Conservation (phyloP, 2,888 invertebrate genomes). For the Orthosia gracilis region DNA sequence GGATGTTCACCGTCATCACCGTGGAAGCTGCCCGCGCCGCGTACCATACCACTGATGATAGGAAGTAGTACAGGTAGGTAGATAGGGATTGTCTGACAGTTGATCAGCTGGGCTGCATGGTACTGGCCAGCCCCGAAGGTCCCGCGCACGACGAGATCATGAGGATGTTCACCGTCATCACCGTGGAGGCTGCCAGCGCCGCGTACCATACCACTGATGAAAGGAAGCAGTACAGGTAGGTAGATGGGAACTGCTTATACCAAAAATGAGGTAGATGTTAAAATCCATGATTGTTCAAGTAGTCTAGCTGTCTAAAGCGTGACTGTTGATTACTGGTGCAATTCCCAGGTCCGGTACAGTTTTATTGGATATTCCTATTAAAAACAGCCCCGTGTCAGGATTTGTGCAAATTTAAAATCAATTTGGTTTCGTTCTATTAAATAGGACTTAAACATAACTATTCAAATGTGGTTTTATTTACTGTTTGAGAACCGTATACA, state of each 20-base stretch:
- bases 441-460: too few relatives aligned
- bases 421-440: too few relatives aligned
- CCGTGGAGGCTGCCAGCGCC: conserved; percentile 97
- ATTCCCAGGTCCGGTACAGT: too few relatives aligned
- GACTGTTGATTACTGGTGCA: too few relatives aligned
- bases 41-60: too few relatives aligned
- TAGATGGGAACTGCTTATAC: background rate
- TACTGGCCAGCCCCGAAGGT: conserved; percentile 97
- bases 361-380: too few relatives aligned
- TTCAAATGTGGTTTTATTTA: too few relatives aligned
- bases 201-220: conserved; percentile 86
- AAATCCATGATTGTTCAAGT: background rate
- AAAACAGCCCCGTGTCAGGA: too few relatives aligned
- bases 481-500: too few relatives aligned
- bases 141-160: conserved; percentile 98
- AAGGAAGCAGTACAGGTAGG: conserved; percentile 85
- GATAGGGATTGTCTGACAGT: conserved; percentile 94
- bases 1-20: conserved; percentile 99
- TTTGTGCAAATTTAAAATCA: too few relatives aligned
- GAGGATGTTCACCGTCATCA: conserved; percentile 99
- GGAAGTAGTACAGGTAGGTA: too few relatives aligned
- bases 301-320: too few relatives aligned
- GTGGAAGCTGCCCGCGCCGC: conserved; percentile 69
- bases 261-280: background rate
- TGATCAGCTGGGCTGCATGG: conserved; percentile 99